Base-by-base conservation (phyloP, 2,113 vertebrate genomes). In the Ivindomyrus marchei region DNA sequence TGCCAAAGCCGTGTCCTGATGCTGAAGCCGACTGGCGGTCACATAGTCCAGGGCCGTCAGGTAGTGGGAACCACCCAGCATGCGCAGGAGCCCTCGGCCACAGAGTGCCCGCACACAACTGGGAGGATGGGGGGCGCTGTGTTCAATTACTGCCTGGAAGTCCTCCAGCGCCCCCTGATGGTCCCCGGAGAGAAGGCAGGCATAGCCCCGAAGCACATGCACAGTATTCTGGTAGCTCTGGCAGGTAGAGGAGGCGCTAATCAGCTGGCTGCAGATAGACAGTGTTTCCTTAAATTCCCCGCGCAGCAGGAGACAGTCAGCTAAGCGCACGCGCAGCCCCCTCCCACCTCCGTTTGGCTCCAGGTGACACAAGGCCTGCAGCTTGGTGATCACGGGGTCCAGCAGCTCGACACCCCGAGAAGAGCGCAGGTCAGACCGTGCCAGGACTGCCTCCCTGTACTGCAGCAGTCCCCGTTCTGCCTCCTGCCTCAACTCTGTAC, bases 81-180 rank as follows among this genome's bases (percentile, higher is more conserved):
- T 96, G 0, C 98, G 96, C 87, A 97, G 91, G 86, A 99, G 95
- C 3, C 98, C 98, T 0, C 98, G 96, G 7, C 98, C 98, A 58
- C 98, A 99, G 1, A 99, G 95, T 0, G 98, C 98, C 39, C 97
- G 96, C 91, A 98, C 96, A 49, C 98, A 99, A 93, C 97, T 97
- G 88, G 89, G 94, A 0, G 97, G 96, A 21, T 98, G 98, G 0
- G 98, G 98, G 3, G 96, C 92, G 0, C 80, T 92, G 11, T 97
- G 97, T 92, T 97, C 98, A 3, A 99, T 95, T 74, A 98, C 96
- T 7, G 93, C 96, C 92, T 98, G 98, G 91, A 99, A 99, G 93
- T 98, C 98, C 90, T 96, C 96, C 90, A 96, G 91, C 10, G 98
- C 97, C 85, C 95, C 91, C 24, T 90, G 91, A 4, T 94, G 92